These are phyloP conservation scores for Cryptotis parvus DNA, from an alignment of 2,113 vertebrate species.

Conservation along the genomic window DNA sequence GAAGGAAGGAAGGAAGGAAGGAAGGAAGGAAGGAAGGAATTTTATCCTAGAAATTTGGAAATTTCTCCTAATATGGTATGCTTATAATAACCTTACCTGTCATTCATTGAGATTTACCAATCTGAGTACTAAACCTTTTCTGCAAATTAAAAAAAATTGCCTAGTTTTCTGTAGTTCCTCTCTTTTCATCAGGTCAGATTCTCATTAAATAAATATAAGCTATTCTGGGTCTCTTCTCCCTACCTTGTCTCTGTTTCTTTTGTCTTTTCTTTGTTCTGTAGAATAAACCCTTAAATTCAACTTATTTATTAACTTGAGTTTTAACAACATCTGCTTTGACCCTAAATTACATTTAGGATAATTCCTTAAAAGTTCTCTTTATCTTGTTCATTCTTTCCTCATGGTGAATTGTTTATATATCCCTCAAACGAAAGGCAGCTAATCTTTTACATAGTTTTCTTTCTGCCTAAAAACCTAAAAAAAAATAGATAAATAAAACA, in stretches of 20 bases:
- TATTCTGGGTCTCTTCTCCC: not conserved
- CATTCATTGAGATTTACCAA: not conserved
- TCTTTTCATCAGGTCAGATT: not conserved
- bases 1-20: no score
- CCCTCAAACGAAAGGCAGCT: not conserved
- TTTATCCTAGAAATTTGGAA: slow-evolving; percentile 39
- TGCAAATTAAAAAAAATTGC: slow-evolving; percentile 13
- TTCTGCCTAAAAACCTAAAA: not conserved
- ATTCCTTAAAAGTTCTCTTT: slow-evolving; percentile 27
- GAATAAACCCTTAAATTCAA: slow-evolving; percentile 7
- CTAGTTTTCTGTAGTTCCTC: not conserved
- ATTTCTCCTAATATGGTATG: slow-evolving; percentile 18
- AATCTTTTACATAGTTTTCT: not conserved
- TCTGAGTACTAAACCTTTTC: slow-evolving; percentile 37
- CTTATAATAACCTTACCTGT: not conserved
- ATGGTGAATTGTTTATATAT: not conserved
- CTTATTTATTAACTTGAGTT: slow-evolving; percentile 39
- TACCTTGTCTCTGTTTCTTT: not conserved
- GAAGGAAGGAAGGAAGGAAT: not conserved
- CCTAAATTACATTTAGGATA: slow-evolving; percentile 9
- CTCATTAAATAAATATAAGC: not conserved
- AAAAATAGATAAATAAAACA: not conserved
- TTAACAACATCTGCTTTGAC: slow-evolving; percentile 12
- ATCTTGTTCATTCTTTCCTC: not conserved
- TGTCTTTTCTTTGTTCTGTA: not conserved